Evolutionary conservation across 2,888 invertebrate species (phyloP).

Genomic region (Nowickia ferox): DNA sequence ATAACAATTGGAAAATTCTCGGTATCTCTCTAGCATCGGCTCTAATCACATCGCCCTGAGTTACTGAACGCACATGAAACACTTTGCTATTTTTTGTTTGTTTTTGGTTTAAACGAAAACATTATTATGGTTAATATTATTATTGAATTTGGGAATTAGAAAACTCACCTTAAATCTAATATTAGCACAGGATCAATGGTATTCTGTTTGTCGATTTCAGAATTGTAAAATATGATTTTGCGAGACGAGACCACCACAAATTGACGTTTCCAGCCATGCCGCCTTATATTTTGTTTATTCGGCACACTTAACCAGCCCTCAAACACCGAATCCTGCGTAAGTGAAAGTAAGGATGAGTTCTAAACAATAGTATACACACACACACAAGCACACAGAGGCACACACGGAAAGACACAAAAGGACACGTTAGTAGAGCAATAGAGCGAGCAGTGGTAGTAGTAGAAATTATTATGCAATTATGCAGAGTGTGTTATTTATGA

Average conservation of each 20-base stretch:
- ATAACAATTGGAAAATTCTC: conserved; percentile 97
- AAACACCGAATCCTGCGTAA: conserved; percentile 88
- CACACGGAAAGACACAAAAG: conserved; percentile 8
- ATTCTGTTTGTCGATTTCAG: conserved; percentile 96
- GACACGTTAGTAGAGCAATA: conserved; percentile 35
- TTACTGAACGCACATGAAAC: conserved; percentile 98
- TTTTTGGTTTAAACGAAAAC: background rate
- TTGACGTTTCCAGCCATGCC: conserved; percentile 98
- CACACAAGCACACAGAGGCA: background rate
- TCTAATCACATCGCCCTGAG: conserved; percentile 99
- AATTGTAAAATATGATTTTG: conserved; percentile 98
- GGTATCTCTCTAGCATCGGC: conserved; percentile 99
- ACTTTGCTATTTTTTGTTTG: conserved; percentile 89
- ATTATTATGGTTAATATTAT: background rate
- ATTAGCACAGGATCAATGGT: conserved; percentile 95
- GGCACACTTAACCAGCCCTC: conserved; percentile 99
- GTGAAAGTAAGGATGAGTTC: conserved; percentile 79
- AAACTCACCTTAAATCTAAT: conserved; percentile 93
- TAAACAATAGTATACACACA: conserved; percentile 62
- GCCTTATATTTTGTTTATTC: conserved; percentile 96
- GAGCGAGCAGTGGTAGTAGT: conserved; percentile 21
- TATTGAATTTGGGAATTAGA: too few relatives aligned
- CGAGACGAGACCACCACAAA: conserved; percentile 98
- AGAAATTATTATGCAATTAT: conserved; percentile 19
- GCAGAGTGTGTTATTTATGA: conserved; percentile 24